These are phyloP conservation scores for Andrena camellia DNA, from an alignment of 2,888 invertebrate species.

Conservation along the genomic window DNA sequence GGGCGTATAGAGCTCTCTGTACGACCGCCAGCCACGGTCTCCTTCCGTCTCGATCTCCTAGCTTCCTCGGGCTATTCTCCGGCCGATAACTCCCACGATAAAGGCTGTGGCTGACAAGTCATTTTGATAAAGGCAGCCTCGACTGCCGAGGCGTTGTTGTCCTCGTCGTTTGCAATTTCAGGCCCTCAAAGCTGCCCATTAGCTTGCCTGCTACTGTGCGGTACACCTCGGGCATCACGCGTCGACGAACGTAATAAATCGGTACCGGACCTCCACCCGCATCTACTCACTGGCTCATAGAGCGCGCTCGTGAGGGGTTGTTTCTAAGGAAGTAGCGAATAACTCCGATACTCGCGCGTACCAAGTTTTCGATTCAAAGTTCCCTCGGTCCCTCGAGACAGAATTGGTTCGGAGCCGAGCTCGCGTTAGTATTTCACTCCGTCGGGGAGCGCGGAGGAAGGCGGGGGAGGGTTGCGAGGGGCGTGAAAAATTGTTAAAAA, in stretches of 20 bases:
- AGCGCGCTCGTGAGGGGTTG: not conserved
- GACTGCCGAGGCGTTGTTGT: conserved; percentile 64
- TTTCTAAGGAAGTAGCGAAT: not conserved
- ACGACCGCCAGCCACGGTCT: not conserved
- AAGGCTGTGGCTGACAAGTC: conserved; percentile 82
- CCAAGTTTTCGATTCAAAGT: not conserved
- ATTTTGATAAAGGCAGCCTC: conserved; percentile 79
- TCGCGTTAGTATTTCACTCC: not conserved
- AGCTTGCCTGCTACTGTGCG: conserved; percentile 1
- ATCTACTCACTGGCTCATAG: too few relatives aligned
- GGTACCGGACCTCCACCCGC: too few relatives aligned
- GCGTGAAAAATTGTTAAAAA: conserved; percentile 54
- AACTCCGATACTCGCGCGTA: not conserved
- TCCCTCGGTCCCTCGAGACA: not conserved
- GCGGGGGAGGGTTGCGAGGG: not conserved
- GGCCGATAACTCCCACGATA: conserved; percentile 74
- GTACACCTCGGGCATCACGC: conserved; percentile 40
- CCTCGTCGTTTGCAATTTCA: conserved; percentile 77
- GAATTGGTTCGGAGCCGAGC: not conserved
- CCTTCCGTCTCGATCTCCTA: conserved; percentile 27
- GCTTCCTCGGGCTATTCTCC: conserved; percentile 47
- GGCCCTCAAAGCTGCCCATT: conserved; percentile 68
- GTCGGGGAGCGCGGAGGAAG: too few relatives aligned
- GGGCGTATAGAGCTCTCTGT: not conserved
- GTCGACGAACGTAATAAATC: conserved; percentile 29